Conservation (phyloP, 1,140 invertebrate species). For the Zophobas morio region DNA sequence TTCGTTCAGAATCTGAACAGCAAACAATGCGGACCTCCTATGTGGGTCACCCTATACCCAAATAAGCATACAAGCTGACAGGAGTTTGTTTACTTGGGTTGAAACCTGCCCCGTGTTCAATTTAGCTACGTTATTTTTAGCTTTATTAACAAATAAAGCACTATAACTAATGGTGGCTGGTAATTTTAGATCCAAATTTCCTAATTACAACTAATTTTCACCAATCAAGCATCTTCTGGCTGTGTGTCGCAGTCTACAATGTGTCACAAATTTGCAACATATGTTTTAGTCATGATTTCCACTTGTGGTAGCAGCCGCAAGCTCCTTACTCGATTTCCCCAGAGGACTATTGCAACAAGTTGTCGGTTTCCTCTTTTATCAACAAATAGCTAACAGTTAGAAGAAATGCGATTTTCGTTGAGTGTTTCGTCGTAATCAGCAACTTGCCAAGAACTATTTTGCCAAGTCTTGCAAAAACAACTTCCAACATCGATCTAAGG, state of each 20-base stretch:
- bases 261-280: background rate
- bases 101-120: no score
- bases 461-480: background rate
- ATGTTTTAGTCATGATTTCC: background rate
- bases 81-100: no score
- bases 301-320: no score
- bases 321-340: constrained; percentile 7
- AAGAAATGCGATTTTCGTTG: background rate
- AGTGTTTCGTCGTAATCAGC: background rate
- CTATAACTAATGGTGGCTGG: no score
- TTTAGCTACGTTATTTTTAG: no score
- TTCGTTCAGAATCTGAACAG: no score
- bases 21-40: no score
- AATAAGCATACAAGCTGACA: no score
- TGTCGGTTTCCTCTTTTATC: background rate
- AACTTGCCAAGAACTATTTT: background rate
- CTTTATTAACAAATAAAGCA: no score
- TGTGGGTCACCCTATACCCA: no score
- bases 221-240: background rate
- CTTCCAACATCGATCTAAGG: background rate
- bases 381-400: background rate
- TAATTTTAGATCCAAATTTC: background rate
- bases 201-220: background rate
- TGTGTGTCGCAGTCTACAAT: background rate
- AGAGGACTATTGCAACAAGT: constrained; percentile 19